These are phyloP conservation scores for Pollimyrus isidori DNA, from an alignment of 2,113 vertebrate genomes.

Conservation along the genomic window DNA sequence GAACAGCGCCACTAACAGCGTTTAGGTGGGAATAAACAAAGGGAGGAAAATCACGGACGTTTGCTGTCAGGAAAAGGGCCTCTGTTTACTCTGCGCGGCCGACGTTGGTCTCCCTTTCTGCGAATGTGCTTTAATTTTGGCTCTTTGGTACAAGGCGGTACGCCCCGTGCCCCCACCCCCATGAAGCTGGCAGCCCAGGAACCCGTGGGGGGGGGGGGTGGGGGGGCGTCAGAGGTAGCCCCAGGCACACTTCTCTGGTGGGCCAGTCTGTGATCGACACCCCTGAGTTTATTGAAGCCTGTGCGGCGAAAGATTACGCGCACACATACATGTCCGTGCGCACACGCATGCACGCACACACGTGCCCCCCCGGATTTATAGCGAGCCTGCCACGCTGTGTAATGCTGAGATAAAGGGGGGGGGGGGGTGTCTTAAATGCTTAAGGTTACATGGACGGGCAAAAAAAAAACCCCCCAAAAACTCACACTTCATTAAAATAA, in stretches of 20 bases:
- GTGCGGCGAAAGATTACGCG: background rate
- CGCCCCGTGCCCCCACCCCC: background rate
- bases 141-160: background rate
- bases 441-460: slow-evolving; percentile 43
- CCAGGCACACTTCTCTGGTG: background rate
- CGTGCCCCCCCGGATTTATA: background rate
- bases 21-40: background rate
- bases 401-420: slow-evolving; percentile 27
- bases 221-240: background rate
- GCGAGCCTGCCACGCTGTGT: background rate
- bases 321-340: no score
- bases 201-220: background rate
- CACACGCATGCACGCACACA: background rate
- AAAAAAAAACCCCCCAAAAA: slow-evolving; percentile 56
- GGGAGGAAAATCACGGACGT: background rate
- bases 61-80: background rate
- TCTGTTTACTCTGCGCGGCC: no score
- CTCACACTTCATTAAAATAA: background rate
- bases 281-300: background rate
- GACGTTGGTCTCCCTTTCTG: background rate
- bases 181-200: background rate
- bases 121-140: background rate
- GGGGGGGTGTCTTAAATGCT: slow-evolving; percentile 40
- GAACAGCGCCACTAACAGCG: background rate
- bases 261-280: background rate